These are phyloP conservation scores for Proteles cristata DNA, from an alignment of 2,113 vertebrate genomes.

Conservation along the genomic window DNA sequence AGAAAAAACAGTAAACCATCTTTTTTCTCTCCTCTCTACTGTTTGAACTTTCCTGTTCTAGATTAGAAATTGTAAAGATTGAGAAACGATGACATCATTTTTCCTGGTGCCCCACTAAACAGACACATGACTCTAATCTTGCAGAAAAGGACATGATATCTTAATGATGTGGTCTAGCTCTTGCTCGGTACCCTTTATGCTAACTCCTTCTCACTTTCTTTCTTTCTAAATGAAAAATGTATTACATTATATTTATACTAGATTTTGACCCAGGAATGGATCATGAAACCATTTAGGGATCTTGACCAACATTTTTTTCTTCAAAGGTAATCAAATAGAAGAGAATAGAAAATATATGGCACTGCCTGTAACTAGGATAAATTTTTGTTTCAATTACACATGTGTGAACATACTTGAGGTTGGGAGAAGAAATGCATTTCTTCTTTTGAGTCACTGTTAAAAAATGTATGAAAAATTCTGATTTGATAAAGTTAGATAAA, in stretches of 20 bases:
- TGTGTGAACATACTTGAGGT: background rate
- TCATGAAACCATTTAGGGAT: background rate
- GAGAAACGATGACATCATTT: constrained; percentile 1
- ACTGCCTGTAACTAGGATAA: background rate
- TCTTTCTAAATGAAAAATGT: constrained; percentile 16
- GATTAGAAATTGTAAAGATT: constrained; percentile 53
- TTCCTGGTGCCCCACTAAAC: background rate
- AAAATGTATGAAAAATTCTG: background rate
- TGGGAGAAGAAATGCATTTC: background rate
- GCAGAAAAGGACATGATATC: background rate
- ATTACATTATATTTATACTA: background rate
- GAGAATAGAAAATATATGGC: background rate
- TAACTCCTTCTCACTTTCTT: background rate
- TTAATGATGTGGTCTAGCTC: background rate
- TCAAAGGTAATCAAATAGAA: background rate
- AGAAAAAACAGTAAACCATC: constrained; percentile 40
- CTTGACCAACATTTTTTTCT: background rate
- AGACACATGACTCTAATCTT: background rate
- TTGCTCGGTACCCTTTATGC: background rate
- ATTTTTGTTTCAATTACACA: background rate
- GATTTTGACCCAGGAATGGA: background rate
- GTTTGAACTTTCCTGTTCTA: constrained; percentile 55
- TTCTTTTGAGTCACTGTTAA: background rate
- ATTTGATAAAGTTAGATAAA: background rate
- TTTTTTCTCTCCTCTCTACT: background rate